Evolutionary conservation across 2,797 vertebrate species (phyloP).

Genomic region (Tolypeutes matacus): DNA sequence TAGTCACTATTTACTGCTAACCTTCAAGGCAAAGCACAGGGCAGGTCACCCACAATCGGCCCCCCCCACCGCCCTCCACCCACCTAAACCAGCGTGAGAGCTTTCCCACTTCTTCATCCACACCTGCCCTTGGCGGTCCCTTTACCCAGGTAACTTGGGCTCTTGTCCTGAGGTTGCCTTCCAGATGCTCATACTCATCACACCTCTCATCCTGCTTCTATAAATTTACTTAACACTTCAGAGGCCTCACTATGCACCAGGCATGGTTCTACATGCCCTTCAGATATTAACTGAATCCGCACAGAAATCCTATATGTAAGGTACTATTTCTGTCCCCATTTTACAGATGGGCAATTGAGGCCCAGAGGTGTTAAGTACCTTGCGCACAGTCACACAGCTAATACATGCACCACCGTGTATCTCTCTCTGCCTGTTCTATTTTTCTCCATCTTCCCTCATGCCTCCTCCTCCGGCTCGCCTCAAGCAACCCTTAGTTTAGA

Average conservation of each 20-base stretch:
- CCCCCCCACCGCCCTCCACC: not conserved
- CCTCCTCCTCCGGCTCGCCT: not conserved
- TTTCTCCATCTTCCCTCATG: not conserved
- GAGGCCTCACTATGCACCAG: not conserved
- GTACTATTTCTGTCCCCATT: no score
- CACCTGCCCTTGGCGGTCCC: not conserved
- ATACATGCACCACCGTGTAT: not conserved
- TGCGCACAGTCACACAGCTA: not conserved
- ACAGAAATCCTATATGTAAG: not conserved
- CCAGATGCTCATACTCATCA: not conserved
- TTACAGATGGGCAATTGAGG: not conserved
- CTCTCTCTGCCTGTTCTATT: not conserved
- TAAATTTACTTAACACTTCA: not conserved
- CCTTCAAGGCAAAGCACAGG: not conserved
- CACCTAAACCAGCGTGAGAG: not conserved
- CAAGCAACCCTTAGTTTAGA: not conserved
- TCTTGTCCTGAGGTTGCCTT: not conserved
- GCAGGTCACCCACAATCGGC: not conserved
- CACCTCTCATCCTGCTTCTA: not conserved
- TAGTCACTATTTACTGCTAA: not conserved
- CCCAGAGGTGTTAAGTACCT: not conserved
- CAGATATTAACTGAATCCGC: not conserved
- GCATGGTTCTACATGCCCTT: not conserved
- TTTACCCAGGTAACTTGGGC: not conserved
- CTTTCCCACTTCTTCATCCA: not conserved